Evolutionary conservation across 2,888 invertebrate species (phyloP), one percentile per base, ranked within the genome.

Genomic region (Tinea semifulvella): DNA sequence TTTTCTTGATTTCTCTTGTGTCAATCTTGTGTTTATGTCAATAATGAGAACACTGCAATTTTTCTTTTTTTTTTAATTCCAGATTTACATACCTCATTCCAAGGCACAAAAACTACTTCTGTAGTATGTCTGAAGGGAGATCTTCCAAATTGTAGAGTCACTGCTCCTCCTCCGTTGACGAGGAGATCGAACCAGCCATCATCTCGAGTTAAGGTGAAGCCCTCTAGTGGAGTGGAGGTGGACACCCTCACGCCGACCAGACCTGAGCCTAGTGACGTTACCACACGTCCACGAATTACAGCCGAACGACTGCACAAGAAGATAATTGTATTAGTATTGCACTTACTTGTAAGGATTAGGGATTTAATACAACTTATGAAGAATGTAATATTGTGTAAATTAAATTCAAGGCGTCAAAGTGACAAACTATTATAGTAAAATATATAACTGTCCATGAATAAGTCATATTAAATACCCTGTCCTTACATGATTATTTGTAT

Each of bases 91-190:
- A 88, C 89, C 87, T 95, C 94, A 77, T 99, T 98, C 95, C 98
- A 97, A 7, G 98, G 97, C 18, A 97, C 94, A 65, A 90, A 93
- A 14, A 94, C 90, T 48, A 95, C 94, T 61, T 92, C 88, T 36
- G 89, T 90, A 55, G 93, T 92, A 1, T 94, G 89, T 51, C 92
- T 88, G 74, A 96, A 96, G 1, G 95, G 95, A 31, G 93, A 90
- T 48, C 95, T 84, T 47, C 97, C 96, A 63, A 99, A 98, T 65
- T 96, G 94, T 43, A 99, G 77, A 0, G 94, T 96, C 2, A 99
- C 94, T 1, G 96, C 95, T 0, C 97, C 97, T 1, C 98, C 99
- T n/a, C 99, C 99, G 71, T 99, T 99, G 11, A 99, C 98, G 62
- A 99, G 85, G 43, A 99, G 85, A 77, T 99, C 99, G 80, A 99